phyloP scores from a whole-genome alignment of 2,113 vertebrate genomes.

The Odocoileus hemionus region DNA sequence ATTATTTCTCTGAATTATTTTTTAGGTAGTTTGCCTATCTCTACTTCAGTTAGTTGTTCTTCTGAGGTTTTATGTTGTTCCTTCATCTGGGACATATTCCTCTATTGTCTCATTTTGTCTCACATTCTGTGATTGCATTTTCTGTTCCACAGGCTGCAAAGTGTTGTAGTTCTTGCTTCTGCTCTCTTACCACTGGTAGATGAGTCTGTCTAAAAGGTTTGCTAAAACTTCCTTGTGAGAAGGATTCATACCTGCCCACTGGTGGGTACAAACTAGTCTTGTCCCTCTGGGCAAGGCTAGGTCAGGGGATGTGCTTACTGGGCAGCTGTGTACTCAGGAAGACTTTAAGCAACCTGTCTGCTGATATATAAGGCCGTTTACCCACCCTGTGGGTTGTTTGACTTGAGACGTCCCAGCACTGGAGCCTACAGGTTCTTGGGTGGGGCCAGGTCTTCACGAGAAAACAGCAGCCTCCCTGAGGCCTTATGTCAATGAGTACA shows the following conservation, averaged over 20 bases:
- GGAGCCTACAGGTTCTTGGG: neutral
- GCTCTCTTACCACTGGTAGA: neutral
- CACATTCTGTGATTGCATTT: neutral
- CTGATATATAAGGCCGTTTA: neutral
- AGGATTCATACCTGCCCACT: neutral
- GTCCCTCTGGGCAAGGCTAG: neutral
- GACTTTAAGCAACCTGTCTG: neutral
- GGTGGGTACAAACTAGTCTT: neutral
- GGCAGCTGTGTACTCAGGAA: neutral
- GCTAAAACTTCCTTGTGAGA: neutral
- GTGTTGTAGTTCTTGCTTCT: neutral
- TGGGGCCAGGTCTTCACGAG: neutral
- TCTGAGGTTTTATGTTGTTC: neutral
- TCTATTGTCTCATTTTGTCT: neutral
- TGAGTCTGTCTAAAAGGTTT: neutral
- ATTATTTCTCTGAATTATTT: neutral
- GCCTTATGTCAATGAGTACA: neutral
- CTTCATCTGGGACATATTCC: neutral
- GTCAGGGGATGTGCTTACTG: neutral
- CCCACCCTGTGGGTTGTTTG: neutral
- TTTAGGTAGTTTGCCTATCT: neutral
- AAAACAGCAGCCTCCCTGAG: neutral
- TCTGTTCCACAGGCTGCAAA: neutral
- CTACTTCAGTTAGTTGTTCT: neutral
- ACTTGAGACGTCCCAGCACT: neutral